Evolutionary conservation across 2,888 invertebrate genomes (phyloP), one percentile per base, ranked within the genome.

Genomic region (Phortica okadai): DNA sequence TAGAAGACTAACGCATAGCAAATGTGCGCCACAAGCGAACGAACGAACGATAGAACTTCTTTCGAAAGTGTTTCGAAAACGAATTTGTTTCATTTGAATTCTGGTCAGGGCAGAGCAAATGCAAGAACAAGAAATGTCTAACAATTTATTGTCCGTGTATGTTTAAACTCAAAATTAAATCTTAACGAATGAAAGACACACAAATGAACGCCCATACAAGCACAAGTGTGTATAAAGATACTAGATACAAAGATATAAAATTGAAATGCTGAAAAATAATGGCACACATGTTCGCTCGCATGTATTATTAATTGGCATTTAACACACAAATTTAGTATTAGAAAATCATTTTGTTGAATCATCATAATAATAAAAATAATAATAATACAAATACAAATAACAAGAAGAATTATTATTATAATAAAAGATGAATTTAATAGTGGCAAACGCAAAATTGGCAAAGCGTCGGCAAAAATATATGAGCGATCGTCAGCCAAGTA

Each of bases 111-210:
- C 10, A 50, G 14, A 50, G 6, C 50, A 11, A 50, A 81, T 82
- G 82, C 21, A 66, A 66, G 41, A 25, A 41, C 8, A 66, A 66
- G 11, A 66, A 41, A 78, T 82, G 82, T 78, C 79, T 82, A 78
- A 77, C 83, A 81, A 84, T 83, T 83, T 82, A 83, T 84, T 78
- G 79, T 77, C 66, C 45, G 76, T 79, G 83, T 85, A 86, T 85
- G 88, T 88, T 85, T 85, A 83, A 88, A 85, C 85, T 85, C 85
- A 85, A 80, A 77, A 77, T 78, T 76, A 77, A n/a, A 81, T 78
- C 80, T 75, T 70, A 62, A 58, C 73, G 77, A 72, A 75, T 72
- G 42, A 73, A 14, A 25, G 45, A 77, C 41, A 73, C 14, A 73
- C 45, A 62, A 21, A 74, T 25, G 64, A 58, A 74, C 67, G 75